Base-by-base conservation (phyloP, 2,888 invertebrate genomes). In the Cepaea hortensis region DNA sequence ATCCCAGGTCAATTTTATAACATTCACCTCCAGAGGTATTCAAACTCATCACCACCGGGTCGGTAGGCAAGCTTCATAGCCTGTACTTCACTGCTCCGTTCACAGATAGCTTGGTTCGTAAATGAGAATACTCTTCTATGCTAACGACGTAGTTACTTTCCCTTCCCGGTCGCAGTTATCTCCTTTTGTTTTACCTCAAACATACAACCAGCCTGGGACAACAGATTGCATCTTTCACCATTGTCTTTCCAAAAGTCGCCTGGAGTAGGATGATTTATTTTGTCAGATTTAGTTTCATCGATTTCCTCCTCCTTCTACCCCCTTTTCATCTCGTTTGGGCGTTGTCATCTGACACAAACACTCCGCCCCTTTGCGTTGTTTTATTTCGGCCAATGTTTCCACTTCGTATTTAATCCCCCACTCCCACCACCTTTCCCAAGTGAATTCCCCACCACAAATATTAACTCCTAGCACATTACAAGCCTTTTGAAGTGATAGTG, bases 201-300 rank as follows among this genome's bases (percentile, higher is more conserved):
- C 62, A 62, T 35, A 23, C 79, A 62, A 62, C 23, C 35, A 62
- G 15, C 13, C 61, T 3, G 35, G 62, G 55, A 79, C 79, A 79
- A 79, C 23, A 79, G 79, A 79, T 62, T 35, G 13, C 35, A 79
- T 62, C 79, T 79, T 61, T 79, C 35, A 79, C 35, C 18, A 35
- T 62, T 79, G 62, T 79, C 61, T 62, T 79, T 79, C 46, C 35
- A 79, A 55, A 62, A 79, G 15, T 79, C 62, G 79, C 23, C 62
- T 35, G 62, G 35, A 62, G 62, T 15, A 35, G 35, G 13, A 62
- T 79, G 79, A 79, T 79, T 79, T 79, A 79, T 79, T 62, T 62
- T 62, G 79, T 35, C 35, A 79, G 79, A 23, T 79, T 77, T 55
- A 55, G 55, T 77, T 77, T 55, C 23, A 77, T 77, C 77, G 77